These are phyloP conservation scores for Sebastolobus alascanus DNA, from an alignment of 2,797 vertebrate species.

Conservation along the genomic window DNA sequence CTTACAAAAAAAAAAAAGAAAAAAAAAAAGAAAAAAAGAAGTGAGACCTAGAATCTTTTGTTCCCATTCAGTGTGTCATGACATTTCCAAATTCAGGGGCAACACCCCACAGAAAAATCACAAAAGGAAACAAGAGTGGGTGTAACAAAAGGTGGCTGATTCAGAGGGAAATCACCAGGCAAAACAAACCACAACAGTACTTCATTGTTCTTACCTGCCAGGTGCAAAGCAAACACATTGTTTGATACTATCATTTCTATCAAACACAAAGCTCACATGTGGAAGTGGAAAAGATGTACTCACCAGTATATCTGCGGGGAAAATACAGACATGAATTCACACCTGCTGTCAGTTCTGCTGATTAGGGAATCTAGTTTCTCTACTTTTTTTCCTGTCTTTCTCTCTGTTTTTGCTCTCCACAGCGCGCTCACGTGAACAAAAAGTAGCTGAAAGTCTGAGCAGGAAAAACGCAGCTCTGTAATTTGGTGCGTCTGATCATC, in stretches of 20 bases:
- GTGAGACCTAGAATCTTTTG: slow-evolving; percentile 7
- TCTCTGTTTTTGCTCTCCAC: neutral
- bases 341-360: slow-evolving; percentile 72
- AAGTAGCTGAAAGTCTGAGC: slow-evolving; percentile 1
- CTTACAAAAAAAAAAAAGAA: neutral
- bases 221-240: neutral
- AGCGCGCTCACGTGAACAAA: slow-evolving; percentile 26
- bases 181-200: slow-evolving; percentile 20
- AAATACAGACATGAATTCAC: slow-evolving; percentile 86
- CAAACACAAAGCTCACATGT: neutral
- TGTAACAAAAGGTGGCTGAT: slow-evolving; percentile 46
- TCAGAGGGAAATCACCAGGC: slow-evolving; percentile 60
- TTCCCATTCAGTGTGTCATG: slow-evolving; percentile 14
- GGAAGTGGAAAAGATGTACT: slow-evolving; percentile 58
- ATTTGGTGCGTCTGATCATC: slow-evolving; percentile 55
- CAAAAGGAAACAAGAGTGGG: slow-evolving; percentile 72
- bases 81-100: slow-evolving; percentile 57
- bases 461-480: neutral
- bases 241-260: neutral
- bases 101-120: slow-evolving; percentile 59
- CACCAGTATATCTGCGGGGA: slow-evolving; percentile 80
- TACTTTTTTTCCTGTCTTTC: neutral
- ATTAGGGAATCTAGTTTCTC: slow-evolving; percentile 36
- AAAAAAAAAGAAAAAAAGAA: neutral
- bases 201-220: slow-evolving; percentile 8